Conservation (phyloP, 2,113 vertebrate genomes). For the Octodon degus region DNA sequence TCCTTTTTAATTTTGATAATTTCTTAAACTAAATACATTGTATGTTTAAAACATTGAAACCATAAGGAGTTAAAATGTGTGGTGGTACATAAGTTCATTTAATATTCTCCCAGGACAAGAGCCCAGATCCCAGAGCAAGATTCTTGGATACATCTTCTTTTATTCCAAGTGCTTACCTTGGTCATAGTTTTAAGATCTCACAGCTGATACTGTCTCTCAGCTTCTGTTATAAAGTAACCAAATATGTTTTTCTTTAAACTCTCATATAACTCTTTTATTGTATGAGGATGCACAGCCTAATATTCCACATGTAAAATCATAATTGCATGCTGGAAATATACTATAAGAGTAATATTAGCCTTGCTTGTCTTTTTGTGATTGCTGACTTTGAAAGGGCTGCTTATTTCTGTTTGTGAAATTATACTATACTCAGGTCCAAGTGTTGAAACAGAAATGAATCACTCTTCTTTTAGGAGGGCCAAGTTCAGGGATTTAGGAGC, state of each 20-base stretch:
- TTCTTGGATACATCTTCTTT: not conserved
- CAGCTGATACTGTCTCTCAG: not conserved
- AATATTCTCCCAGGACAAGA: constrained; percentile 12
- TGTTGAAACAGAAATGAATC: constrained; percentile 63
- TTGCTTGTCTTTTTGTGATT: constrained; percentile 64
- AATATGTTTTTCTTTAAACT: constrained; percentile 33
- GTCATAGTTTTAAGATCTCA: not conserved
- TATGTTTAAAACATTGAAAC: constrained; percentile 43
- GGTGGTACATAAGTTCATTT: not conserved
- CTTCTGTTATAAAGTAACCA: constrained; percentile 21
- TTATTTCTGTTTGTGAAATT: constrained; percentile 54
- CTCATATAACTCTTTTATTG: not conserved
- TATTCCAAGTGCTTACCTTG: not conserved
- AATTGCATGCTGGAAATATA: not conserved
- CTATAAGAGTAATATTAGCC: not conserved
- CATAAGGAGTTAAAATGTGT: not conserved
- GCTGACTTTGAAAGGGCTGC: constrained; percentile 35
- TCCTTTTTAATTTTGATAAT: constrained; percentile 52
- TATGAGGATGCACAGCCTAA: not conserved
- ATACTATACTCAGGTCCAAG: constrained; percentile 12
- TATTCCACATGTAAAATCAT: constrained; percentile 13
- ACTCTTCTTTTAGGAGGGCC: constrained; percentile 14
- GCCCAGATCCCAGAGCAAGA: not conserved
- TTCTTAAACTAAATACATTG: not conserved
- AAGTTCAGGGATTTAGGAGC: constrained; percentile 3